Percentiles rank a stretch among this genome's conserved stretches.
Conservation (phyloP, 2,113 vertebrate species). For the Eubucco bourcierii region DNA sequence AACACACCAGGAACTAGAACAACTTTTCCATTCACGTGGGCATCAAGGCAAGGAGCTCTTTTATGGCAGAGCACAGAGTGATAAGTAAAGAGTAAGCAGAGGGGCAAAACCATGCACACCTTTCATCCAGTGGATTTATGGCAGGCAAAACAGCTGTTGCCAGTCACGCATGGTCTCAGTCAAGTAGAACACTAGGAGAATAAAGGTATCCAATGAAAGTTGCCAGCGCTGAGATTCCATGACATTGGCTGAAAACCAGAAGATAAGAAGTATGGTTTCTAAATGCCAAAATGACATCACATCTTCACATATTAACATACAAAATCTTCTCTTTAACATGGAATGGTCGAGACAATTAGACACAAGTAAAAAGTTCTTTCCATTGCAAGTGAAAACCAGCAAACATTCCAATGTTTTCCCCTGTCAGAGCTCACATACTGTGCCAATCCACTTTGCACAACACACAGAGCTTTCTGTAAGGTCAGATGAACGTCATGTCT, state of each 20-base stretch:
- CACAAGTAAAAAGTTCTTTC: not conserved
- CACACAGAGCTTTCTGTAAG: not conserved
- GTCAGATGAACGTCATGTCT: not conserved
- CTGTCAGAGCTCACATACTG: not conserved
- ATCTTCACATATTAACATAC: not conserved
- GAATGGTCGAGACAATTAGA: not conserved
- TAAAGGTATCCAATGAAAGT: not conserved
- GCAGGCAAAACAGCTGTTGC: not conserved
- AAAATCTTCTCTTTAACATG: not conserved
- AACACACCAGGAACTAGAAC: not conserved
- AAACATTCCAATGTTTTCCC: not conserved
- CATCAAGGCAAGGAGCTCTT: not conserved
- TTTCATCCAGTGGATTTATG: not conserved
- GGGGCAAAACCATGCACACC: not conserved
- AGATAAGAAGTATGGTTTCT: not conserved
- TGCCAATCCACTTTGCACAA: not conserved
- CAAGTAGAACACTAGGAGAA: not conserved
- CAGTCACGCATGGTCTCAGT: fast-evolving
- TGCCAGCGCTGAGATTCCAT: not conserved
- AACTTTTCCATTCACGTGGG: not conserved
- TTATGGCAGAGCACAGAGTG: not conserved
- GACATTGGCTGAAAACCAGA: not conserved
- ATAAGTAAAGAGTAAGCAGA: not conserved
- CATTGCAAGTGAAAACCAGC: not conserved
- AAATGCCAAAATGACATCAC: not conserved